Evolutionary conservation across 2,797 vertebrate species (phyloP).

Genomic region (Chromis chromis): DNA sequence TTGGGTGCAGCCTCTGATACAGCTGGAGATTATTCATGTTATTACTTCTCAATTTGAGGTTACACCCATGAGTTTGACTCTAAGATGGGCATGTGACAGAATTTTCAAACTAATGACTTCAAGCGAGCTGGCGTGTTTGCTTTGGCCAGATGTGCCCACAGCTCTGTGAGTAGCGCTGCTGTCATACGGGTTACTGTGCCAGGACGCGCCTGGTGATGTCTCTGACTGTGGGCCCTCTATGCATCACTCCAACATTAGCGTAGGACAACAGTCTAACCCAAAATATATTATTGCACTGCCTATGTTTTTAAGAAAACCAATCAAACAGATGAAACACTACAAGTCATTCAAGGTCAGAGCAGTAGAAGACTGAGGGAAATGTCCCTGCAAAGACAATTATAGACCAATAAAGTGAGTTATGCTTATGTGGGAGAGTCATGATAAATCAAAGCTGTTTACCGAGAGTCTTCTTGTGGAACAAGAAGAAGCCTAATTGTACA

Average conservation of each 20-base stretch:
- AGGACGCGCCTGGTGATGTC: slow-evolving; percentile 16
- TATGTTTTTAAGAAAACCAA: slow-evolving; percentile 32
- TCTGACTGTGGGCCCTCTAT: neutral
- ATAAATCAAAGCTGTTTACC: slow-evolving; percentile 59
- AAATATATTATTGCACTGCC: slow-evolving; percentile 7
- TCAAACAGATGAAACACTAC: slow-evolving; percentile 43
- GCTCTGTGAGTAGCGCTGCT: slow-evolving; percentile 34
- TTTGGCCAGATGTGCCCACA: slow-evolving; percentile 21
- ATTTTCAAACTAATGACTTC: slow-evolving; percentile 35
- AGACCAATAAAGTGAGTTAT: slow-evolving; percentile 39
- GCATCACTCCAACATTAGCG: neutral
- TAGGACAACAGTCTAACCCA: neutral
- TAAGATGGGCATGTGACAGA: slow-evolving; percentile 45
- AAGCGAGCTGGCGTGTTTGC: slow-evolving; percentile 34
- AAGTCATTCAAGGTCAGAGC: slow-evolving; percentile 28
- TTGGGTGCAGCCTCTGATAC: slow-evolving; percentile 24
- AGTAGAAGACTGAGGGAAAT: slow-evolving; percentile 27
- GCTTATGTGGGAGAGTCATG: slow-evolving; percentile 19
- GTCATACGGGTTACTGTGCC: slow-evolving; percentile 24
- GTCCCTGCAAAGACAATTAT: slow-evolving; percentile 35
- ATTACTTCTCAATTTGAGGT: slow-evolving; percentile 50
- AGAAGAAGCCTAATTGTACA: slow-evolving; percentile 21
- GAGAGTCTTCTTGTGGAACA: slow-evolving; percentile 21
- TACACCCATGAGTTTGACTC: slow-evolving; percentile 45
- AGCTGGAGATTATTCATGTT: slow-evolving; percentile 26